Conservation (phyloP, 2,797 vertebrate species). For the Phalanger gymnotis region DNA sequence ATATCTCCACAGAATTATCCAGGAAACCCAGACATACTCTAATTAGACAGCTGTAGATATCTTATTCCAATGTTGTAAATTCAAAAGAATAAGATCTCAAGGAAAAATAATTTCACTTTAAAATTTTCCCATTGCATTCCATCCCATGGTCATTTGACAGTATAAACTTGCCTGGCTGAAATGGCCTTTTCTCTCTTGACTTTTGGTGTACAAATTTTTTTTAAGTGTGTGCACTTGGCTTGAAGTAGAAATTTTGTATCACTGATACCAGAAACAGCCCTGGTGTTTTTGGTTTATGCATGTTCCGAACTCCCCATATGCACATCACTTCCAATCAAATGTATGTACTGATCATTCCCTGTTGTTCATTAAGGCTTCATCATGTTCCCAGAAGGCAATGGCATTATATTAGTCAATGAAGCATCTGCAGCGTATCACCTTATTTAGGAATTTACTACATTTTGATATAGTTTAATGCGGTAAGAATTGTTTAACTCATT, state of each 20-base stretch:
- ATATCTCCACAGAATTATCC: neutral
- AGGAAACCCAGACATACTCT: neutral
- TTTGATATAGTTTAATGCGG: neutral
- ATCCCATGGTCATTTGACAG: neutral
- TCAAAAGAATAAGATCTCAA: neutral
- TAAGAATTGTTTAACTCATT: conserved; percentile 6
- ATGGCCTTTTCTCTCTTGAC: neutral
- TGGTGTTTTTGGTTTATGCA: neutral
- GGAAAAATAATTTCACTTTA: conserved; percentile 11
- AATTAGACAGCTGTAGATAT: neutral
- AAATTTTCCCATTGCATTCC: neutral
- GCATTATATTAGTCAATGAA: neutral
- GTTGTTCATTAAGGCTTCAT: neutral
- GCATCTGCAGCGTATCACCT: neutral
- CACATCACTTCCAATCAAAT: conserved; percentile 10
- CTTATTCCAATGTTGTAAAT: neutral
- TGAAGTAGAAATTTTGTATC: neutral
- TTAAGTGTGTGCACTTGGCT: neutral
- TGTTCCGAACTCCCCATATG: neutral
- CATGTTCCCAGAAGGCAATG: neutral
- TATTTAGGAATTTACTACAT: neutral
- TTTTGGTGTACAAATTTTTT: neutral
- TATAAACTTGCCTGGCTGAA: neutral
- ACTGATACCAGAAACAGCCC: neutral
- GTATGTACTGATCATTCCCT: neutral